Conservation (phyloP, 2,888 invertebrate species). For the Pasiphila rectangulata region DNA sequence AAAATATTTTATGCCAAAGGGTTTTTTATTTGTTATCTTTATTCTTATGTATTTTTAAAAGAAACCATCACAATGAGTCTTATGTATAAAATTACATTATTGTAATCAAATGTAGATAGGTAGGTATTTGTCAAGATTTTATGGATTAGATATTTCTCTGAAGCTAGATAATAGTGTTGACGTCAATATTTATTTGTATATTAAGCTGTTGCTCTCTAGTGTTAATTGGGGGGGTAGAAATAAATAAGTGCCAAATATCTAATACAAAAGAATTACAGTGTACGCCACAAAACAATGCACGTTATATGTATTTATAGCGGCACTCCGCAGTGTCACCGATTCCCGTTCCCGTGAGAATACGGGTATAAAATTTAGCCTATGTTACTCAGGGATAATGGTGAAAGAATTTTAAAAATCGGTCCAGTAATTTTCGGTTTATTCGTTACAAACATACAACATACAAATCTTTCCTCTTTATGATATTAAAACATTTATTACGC, state of each 20-base stretch:
- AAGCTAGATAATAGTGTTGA: slow-evolving; percentile 17
- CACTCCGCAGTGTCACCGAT: no score
- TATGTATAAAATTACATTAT: neutral
- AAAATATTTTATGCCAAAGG: slow-evolving; percentile 46
- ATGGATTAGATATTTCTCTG: neutral
- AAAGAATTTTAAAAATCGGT: no score
- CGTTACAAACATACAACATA: no score
- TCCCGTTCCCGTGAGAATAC: no score
- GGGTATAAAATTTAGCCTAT: no score
- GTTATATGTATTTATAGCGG: no score
- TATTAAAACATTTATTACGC: no score
- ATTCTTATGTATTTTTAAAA: slow-evolving; percentile 1
- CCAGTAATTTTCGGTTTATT: no score
- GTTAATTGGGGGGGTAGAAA: slow-evolving; percentile 8
- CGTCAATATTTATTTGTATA: slow-evolving; percentile 12
- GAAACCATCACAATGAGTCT: neutral
- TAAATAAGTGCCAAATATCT: slow-evolving; percentile 22
- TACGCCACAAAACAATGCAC: slow-evolving; percentile 2
- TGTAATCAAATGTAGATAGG: slow-evolving; percentile 14
- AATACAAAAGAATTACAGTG: neutral
- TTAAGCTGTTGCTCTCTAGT: slow-evolving; percentile 23
- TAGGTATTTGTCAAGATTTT: slow-evolving; percentile 15
- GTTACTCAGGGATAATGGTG: no score
- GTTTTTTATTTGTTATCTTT: slow-evolving; percentile 21
- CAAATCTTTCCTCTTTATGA: no score